Base-by-base conservation (phyloP, 2,113 vertebrate genomes). In the Otolemur garnettii region DNA sequence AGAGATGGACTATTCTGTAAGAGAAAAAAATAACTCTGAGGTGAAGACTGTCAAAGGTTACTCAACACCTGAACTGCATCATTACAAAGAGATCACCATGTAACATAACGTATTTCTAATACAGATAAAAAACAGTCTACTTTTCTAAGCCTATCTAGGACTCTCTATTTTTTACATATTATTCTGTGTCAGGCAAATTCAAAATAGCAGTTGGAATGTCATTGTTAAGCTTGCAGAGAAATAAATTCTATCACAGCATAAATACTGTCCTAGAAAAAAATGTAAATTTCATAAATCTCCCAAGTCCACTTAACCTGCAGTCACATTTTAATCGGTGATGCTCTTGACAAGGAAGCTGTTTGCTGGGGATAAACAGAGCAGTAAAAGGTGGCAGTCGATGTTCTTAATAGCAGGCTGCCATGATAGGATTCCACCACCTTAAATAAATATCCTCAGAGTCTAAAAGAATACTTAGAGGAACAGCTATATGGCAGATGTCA, bases 131-230 rank as follows among this genome's bases (percentile, higher is more conserved):
- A 84, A 79, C 57, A 86, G 96, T 22, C 60, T 60, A 84, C 97
- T 90, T 95, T 22, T 93, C 91, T 90, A 71, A 88, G 97, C 95
- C 89, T 87, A 90, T 78, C 86, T 10, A 71, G 89, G 89, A 64
- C n/a, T 72, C 42, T 33, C 6, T 22, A 22, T 72, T 71, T 90
- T 79, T 53, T 82, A 35, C 15, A 53, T 74, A 28, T 22, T 81
- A 69, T 81, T 68, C 55, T 59, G 7, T n/a, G n/a, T 50, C 50
- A 91, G 95, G 83, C 82, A 97, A 97, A 97, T 62, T 92, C 94
- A 94, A 96, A 96, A 91, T 96, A 97, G 95, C 78, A 94, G 91
- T 81, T 35, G 74, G 96, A 98, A 98, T 96, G 96, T 94, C 93
- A 97, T 33, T 90, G 69, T 88, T 60, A 0, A 97, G 95, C 62